Conservation (phyloP, 2,888 invertebrate species). For the Hylaea fasciaria region DNA sequence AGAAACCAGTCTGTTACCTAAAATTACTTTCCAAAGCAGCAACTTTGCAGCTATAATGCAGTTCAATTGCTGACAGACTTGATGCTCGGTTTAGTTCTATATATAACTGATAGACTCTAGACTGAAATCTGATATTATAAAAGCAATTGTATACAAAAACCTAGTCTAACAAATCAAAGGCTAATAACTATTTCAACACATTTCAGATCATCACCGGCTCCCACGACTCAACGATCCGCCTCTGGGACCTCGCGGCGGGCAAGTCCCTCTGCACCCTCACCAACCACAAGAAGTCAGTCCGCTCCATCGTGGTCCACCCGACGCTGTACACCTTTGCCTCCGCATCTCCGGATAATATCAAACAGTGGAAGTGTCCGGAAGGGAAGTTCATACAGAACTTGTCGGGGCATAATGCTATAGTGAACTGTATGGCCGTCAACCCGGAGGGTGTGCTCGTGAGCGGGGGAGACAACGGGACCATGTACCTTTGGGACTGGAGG, state of each 20-base stretch:
- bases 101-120: too few species aligned
- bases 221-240: conserved; percentile 97
- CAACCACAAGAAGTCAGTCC: conserved; percentile 98
- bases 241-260: conserved; percentile 99
- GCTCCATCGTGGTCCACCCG: conserved; percentile 91
- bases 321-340: conserved; percentile 97
- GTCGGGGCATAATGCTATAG: conserved; percentile 98
- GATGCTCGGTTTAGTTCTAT: too few species aligned
- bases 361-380: conserved; percentile 99
- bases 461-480: conserved; percentile 98
- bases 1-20: too few species aligned
- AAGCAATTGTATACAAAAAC: too few species aligned
- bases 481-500: conserved; percentile 99
- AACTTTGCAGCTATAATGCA: too few species aligned
- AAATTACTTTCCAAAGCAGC: too few species aligned
- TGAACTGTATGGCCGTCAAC: conserved; percentile 98
- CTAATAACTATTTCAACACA: not conserved
- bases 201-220: conserved; percentile 93
- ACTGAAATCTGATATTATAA: too few species aligned
- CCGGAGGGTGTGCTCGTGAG: conserved; percentile 98
- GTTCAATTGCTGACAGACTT: too few species aligned
- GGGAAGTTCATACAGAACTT: conserved; percentile 99
- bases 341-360: conserved; percentile 99
- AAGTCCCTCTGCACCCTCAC: conserved; percentile 97
- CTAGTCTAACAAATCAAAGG: too few species aligned